Evolutionary conservation across 2,888 invertebrate species (phyloP).

Genomic region (Charanyca ferruginea): DNA sequence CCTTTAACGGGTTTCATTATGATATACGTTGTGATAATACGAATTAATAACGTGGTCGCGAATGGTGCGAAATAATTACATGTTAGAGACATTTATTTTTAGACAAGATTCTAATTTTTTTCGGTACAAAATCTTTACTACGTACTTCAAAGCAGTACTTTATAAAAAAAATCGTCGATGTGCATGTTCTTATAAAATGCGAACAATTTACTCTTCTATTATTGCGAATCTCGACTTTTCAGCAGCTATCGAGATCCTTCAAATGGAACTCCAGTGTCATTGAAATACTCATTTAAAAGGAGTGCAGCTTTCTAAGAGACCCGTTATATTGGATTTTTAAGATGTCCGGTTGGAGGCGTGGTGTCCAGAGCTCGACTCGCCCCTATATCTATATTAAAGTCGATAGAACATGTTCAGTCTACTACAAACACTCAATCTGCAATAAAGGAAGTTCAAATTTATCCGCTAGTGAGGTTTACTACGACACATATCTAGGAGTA

Average conservation of each 20-base stretch:
- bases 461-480: slow-evolving; percentile 20
- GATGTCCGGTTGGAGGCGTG: slow-evolving; percentile 18
- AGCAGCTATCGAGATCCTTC: slow-evolving; percentile 25
- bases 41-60: not conserved
- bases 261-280: slow-evolving; percentile 48
- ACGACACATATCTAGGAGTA: slow-evolving; percentile 37
- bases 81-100: not conserved
- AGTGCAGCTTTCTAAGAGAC: slow-evolving; percentile 44
- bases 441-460: slow-evolving; percentile 15
- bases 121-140: not conserved
- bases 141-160: not conserved
- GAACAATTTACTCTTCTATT: slow-evolving; percentile 16
- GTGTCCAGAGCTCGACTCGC: slow-evolving; percentile 5
- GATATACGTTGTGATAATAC: slow-evolving; percentile 15
- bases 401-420: slow-evolving; percentile 13
- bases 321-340: slow-evolving; percentile 47
- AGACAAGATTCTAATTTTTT: not conserved
- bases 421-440: slow-evolving; percentile 2
- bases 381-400: not conserved
- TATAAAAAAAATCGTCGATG: not conserved
- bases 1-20: slow-evolving; percentile 16
- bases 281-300: slow-evolving; percentile 55
- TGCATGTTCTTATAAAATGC: not conserved
- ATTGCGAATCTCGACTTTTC: slow-evolving; percentile 22
- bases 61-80: not conserved